Evolutionary conservation across 2,888 invertebrate species (phyloP), one percentile per base, ranked within the genome.

Genomic region (Prosopocoilus inquinatus): DNA sequence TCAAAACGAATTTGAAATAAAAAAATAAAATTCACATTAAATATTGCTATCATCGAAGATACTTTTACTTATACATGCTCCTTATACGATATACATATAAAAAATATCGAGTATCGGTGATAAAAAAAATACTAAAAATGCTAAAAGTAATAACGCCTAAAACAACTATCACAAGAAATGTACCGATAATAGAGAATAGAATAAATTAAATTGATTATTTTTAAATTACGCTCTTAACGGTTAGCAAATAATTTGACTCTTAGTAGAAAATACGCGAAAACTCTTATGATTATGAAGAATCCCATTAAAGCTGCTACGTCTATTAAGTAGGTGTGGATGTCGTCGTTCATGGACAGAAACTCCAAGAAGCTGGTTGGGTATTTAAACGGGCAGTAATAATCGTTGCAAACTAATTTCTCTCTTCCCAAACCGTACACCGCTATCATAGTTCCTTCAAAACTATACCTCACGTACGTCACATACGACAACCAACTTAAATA

Each of bases 371-470:
- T 88, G 64, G 84, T 83, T 4, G 93, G 91, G 68, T 86, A 85
- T 65, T 89, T 86, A 77, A 87, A 92, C 70, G 91, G 91, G 78
- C 94, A 94, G 76, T 91, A 94, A 5, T 85, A 84, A 67, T 88
- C 86, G 36, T 86, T 86, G 76, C 96, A 96, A 64, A 88, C 83
- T 53, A 97, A 79, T 67, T 90, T 88, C 60, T 87, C 87, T 49
- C 96, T 82, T 63, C 89, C 86, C 73, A 88, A 87, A 13, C 95
- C 94, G 73, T 96, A 96, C n/a, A 96, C 89, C 2, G 94, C 86
- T 43, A 94, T 84, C 84, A 96, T 89, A 46, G 90, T 88, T 4
- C 95, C 96, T 79, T 96, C 96, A 77, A 96, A 95, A 33, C 94
- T 91, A 72, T 95, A 96, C 54, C 90, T 84, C 49, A 95, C 88